Conservation (phyloP, 2,888 invertebrate species). For the Creontiades dilutus region DNA sequence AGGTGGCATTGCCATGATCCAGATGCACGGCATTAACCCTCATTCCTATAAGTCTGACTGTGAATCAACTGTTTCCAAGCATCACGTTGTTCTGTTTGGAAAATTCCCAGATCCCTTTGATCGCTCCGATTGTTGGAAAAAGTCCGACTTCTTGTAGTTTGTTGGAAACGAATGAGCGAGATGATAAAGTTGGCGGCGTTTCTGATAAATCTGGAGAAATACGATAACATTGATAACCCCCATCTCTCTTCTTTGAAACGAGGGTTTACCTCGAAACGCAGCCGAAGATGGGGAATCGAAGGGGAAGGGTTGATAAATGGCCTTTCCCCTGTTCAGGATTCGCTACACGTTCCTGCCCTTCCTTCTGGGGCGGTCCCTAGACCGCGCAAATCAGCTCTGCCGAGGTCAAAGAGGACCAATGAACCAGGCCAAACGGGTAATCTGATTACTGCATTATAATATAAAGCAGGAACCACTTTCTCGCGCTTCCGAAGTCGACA, state of each 20-base stretch:
- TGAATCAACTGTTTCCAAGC: too few species aligned
- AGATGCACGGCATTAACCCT: too few species aligned
- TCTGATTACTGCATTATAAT: background rate
- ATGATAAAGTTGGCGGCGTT: background rate
- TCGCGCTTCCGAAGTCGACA: too few species aligned
- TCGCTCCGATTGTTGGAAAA: too few species aligned
- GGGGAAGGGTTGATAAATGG: conserved; percentile 14
- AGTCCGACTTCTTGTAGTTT: too few species aligned
- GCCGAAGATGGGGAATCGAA: background rate
- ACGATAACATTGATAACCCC: conserved; percentile 8
- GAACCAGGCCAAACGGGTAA: background rate
- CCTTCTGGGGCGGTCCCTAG: background rate
- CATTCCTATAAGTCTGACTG: too few species aligned
- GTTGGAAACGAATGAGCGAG: too few species aligned
- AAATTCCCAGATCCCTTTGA: too few species aligned
- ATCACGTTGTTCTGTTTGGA: too few species aligned
- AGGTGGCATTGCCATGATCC: too few species aligned
- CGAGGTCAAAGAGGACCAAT: background rate
- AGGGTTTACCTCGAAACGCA: conserved; percentile 6
- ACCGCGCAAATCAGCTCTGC: conserved; percentile 29
- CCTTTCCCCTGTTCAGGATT: background rate
- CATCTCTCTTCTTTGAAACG: background rate
- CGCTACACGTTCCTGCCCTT: background rate
- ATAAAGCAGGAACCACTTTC: too few species aligned
- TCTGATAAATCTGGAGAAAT: background rate